Base-by-base conservation (phyloP, 92 coral and sea anemone genomes). In the Umimayanthus kanabou region DNA sequence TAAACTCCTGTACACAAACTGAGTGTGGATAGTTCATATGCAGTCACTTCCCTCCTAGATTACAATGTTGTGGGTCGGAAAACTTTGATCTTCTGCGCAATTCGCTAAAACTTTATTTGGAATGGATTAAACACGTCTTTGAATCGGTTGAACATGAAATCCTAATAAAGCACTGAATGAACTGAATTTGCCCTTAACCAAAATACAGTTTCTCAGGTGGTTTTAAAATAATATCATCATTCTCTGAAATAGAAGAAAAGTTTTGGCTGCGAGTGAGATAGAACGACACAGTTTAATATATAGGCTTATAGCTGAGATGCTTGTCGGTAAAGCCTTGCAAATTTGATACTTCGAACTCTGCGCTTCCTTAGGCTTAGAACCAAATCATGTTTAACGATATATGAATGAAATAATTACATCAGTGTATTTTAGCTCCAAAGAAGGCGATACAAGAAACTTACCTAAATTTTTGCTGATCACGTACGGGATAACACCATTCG, bases 401-500 rank as follows among this genome's bases (percentile, higher is more conserved):
- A 79, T 55, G 30, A 37, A 55, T 53, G 9, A 29, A 80, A 5
- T 11, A 45, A 76, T 26, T 50, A 11, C n/a, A 53, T 29, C 11
- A 16, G 37, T 16, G 43, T 33, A 83, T 45, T 83, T 71, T 58
- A 5, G 42, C 77, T 16, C 29, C 66, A 66, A 26, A 43, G 43
- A 71, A 65, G 6, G 47, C 57, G 39, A 3, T 40, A 65, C 57
- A 28, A 45, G 18, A 42, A 25, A 81, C 98, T 94, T 89, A 97
- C 99, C 94, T 58, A 97, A 89, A 58, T 85, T 88, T 64, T 88
- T 92, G 93, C 94, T 95, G 25, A 95, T 89, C 43, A 91, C 93
- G 81, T 74, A 97, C 29, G 99, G 99, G 13, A 97, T 93, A 72
- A 86, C 92, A 43, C 98, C 98, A 73, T 96, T 94, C 49, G 93